Evolutionary conservation across 1,140 invertebrate genomes (phyloP).

Genomic region (Drosophila saltans): DNA sequence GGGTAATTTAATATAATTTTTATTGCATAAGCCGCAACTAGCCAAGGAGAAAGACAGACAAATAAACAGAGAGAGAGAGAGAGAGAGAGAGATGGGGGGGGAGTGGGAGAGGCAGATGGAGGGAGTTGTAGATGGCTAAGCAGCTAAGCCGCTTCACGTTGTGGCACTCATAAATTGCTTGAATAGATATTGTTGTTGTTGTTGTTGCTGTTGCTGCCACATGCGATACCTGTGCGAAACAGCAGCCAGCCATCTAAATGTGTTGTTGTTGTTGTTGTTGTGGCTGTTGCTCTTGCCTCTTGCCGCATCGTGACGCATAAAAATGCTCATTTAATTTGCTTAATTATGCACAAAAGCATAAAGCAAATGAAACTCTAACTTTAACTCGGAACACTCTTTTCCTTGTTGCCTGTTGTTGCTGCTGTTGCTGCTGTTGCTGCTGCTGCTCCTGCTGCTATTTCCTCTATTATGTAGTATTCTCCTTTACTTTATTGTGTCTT

Average conservation of each 20-base stretch:
- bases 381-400: neutral
- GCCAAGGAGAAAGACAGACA: neutral
- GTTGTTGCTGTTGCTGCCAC: slow-evolving; percentile 57
- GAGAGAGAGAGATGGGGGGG: neutral
- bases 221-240: slow-evolving; percentile 78
- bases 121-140: slow-evolving; percentile 14
- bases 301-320: slow-evolving; percentile 67
- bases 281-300: slow-evolving; percentile 18
- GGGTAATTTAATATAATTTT: slow-evolving; percentile 81
- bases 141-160: slow-evolving; percentile 48
- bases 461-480: neutral
- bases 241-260: slow-evolving; percentile 32
- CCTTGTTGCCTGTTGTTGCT: neutral
- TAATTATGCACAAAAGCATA: slow-evolving; percentile 69
- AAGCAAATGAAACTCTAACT: slow-evolving; percentile 1
- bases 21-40: slow-evolving; percentile 65
- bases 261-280: neutral
- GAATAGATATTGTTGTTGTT: slow-evolving; percentile 30
- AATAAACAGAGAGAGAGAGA: neutral
- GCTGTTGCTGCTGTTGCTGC: neutral
- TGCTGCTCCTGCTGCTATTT: neutral
- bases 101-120: neutral
- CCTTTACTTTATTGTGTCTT: neutral
- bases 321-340: slow-evolving; percentile 78
- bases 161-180: slow-evolving; percentile 75